Base-by-base conservation (phyloP, 2,797 vertebrate genomes). In the Lepilemur septentrionalis region DNA sequence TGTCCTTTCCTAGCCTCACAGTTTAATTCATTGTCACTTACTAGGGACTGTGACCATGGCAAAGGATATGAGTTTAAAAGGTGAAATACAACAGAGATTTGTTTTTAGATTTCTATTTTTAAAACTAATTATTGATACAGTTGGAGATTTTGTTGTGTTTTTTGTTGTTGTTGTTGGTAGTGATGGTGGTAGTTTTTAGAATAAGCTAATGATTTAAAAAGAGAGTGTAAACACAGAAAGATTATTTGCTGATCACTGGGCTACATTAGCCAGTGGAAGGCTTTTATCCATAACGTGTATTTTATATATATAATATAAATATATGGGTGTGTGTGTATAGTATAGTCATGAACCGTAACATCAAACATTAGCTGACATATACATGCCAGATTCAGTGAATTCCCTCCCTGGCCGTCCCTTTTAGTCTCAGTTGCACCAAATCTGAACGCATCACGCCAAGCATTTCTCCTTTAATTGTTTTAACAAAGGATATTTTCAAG, bases 401-500 rank as follows among this genome's bases (percentile, higher is more conserved):
- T 63, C 13, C 28, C 73, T 93, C 57, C 93, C 35, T 59, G 22
- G 20, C 48, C 38, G 38, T 38, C 79, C 76, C 59, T 69, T 55
- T 86, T 4, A 57, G 25, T 83, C 17, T 82, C 48, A 50, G 17
- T 43, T 61, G 30, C 11, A 55, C 43, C 23, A 92, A 85, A 92
- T 88, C 65, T 82, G 83, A 95, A 61, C 14, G 30, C 13, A 73
- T 87, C 79, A 93, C 15, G 17, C 65, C 72, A 87, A 91, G 46
- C 6, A 72, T 80, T 89, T 93, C 15, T 69, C 55, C 52, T 48
- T 32, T 81, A 89, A 73, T 82, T 87, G 61, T 93, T 93, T 69
- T 91, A 84, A 95, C 0, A 43, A 69, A 88, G 89, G 32, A 70
- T 93, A 84, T 86, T 95, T 88, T 91, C 83, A 82, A 75, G 91